Base-by-base conservation (phyloP, 2,888 invertebrate genomes). In the Mystacides longicornis region DNA sequence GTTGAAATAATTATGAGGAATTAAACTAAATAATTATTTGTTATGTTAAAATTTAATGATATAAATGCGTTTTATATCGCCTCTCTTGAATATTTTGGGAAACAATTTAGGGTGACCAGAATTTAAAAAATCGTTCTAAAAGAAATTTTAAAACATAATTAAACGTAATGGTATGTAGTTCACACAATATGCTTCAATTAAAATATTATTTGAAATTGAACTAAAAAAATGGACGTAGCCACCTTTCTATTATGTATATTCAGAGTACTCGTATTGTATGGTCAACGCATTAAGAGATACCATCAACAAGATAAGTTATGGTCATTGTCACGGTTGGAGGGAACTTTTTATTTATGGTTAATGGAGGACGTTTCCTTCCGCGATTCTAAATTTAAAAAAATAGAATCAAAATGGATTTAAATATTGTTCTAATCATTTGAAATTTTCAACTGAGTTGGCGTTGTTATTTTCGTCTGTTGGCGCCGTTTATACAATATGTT, bases 341-440 rank as follows among this genome's bases (percentile, higher is more conserved):
- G 21, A 46, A 27, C 16, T 45, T 52, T 47, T 52, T 52, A 43
- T 52, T 47, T 52, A 52, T 52, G 52, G 46, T 46, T 52, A 52
- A 52, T 52, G 52, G 52, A 20, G 46, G 31, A 27, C 45, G 52
- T 52, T 52, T 52, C 52, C 52, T 52, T 46, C 52, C 52, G 46
- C 52, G 46, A 37, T 37, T 37, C 37, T n/a, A 37, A 37, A 37
- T n/a, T n/a, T n/a, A n/a, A 37, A 27, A 27, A 11, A 27, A 27
- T 27, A 14, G 16, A 37, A 37, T 37, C 16, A 37, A 16, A 37
- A 37, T 37, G 37, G n/a, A 14, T 37, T 37, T 16, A 3, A 37
- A 27, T 27, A 27, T 27, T 7, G 11, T 27, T n/a, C 14, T 37
- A 16, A 37, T 37, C 37, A 37, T 37, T 37, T 14, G 3, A 37